Evolutionary conservation across 2,113 vertebrate genomes (phyloP), one percentile per base, ranked within the genome.

Genomic region (Anhinga rufa): DNA sequence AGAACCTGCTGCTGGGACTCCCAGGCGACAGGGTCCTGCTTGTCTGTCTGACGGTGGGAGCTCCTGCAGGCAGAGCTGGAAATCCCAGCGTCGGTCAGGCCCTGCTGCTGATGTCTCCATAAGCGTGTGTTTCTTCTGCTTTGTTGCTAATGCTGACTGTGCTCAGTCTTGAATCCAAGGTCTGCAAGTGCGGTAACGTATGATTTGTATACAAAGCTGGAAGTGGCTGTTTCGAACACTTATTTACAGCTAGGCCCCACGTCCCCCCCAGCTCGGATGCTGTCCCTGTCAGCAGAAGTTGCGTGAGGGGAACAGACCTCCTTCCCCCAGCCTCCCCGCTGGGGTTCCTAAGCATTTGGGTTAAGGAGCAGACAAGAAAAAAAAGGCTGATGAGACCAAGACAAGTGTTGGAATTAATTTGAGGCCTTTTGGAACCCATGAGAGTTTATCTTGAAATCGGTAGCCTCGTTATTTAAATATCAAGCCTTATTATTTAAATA

Each of bases 231-330:
- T 68, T 60, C 6, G 4, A 70, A 42, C 6, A 12, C 17, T 72
- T 85, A 20, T 44, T 94, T 87, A 54, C 28, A 80, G 14, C 14
- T 26, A 55, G 54, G 38, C 19, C 17, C n/a, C 7, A 2, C 12
- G 13, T 87, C 19, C 54, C 76, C 58, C 68, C 60, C 34, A 44
- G 71, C 64, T 79, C 1, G 9, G 62, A 60, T 58, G 72, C 69
- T 93, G 70, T 68, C 42, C 31, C 54, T 77, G 40, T 84, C 82
- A 79, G 82, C 66, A 90, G 44, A 78, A 62, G n/a, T n/a, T 93
- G 36, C 5, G 18, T n/a, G 65, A 85, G 44, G 51, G 13, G 46
- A 82, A 49, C 58, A 3, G 21, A 34, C 19, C 40, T 78, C 62
- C 38, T 25, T 68, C 11, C 40, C 10, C 54, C 44, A 34, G 51